Percentiles rank a stretch among this genome's conserved stretches.
Conservation (phyloP, 1,140 invertebrate species). For the Drosophila bocki region DNA sequence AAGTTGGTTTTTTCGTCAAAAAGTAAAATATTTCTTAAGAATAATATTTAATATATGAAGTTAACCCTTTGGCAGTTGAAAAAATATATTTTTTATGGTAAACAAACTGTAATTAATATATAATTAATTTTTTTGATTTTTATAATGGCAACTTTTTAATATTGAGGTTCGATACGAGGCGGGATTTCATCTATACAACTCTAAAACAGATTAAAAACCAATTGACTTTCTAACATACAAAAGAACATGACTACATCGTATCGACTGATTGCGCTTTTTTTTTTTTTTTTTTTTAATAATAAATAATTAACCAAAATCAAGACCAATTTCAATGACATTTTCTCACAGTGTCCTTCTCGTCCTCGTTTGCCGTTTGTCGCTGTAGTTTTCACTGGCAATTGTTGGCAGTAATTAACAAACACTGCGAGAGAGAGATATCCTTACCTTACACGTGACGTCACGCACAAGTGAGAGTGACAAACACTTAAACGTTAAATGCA, state of each 20-base stretch:
- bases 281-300: too few relatives aligned
- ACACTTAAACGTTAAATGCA: conserved; percentile 79
- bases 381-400: conserved; percentile 56
- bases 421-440: conserved; percentile 22
- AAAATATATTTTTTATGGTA: neutral
- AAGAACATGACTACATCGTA: too few relatives aligned
- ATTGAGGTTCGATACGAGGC: neutral
- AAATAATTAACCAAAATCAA: neutral
- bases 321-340: neutral
- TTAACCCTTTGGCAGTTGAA: neutral
- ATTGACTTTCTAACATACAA: neutral
- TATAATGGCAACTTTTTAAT: neutral
- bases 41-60: neutral
- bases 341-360: neutral
- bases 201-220: neutral
- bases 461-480: conserved; percentile 77
- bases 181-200: neutral
- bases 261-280: too few relatives aligned
- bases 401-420: conserved; percentile 76
- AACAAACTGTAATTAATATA: neutral
- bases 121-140: neutral
- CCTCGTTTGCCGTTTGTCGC: conserved; percentile 16
- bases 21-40: neutral
- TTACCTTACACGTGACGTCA: conserved; percentile 70
- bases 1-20: neutral